Conservation (phyloP, 2,888 invertebrate species). For the Ethmia dodecea region DNA sequence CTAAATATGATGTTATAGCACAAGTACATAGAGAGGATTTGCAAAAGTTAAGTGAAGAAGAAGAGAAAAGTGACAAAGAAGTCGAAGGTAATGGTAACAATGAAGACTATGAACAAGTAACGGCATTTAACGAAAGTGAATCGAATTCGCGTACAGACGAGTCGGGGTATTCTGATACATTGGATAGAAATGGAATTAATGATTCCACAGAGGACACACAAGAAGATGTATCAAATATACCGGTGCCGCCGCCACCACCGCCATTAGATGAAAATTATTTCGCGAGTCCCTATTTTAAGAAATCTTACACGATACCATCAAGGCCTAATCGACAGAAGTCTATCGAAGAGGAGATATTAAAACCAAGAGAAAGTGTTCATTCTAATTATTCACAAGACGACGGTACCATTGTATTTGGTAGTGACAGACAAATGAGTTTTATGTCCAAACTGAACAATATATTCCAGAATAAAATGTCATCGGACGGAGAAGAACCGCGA, state of each 20-base stretch:
- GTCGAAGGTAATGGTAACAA: constrained; percentile 20
- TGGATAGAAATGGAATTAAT: constrained; percentile 46
- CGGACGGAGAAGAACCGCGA: constrained; percentile 44
- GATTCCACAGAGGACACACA: constrained; percentile 43
- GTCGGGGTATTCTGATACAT: constrained; percentile 67
- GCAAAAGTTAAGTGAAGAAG: constrained; percentile 56
- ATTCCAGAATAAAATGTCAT: constrained; percentile 50
- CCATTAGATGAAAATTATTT: constrained; percentile 32
- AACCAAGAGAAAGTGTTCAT: constrained; percentile 41
- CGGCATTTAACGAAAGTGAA: constrained; percentile 59
- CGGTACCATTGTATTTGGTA: constrained; percentile 48
- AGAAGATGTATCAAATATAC: constrained; percentile 33
- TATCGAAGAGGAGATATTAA: constrained; percentile 24
- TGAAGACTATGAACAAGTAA: constrained; percentile 44
- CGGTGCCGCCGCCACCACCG: constrained; percentile 58
- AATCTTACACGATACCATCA: constrained; percentile 37
- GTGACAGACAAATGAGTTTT: constrained; percentile 52
- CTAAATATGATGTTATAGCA: constrained; percentile 76
- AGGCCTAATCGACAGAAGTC: constrained; percentile 23
- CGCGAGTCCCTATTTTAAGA: constrained; percentile 31
- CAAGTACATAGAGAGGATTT: constrained; percentile 77
- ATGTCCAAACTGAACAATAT: constrained; percentile 63
- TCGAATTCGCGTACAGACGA: constrained; percentile 63
- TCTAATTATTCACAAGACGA: constrained; percentile 46
- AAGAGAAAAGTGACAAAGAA: constrained; percentile 39